Conservation (phyloP, 2,888 invertebrate genomes). For the Oscheius sp. region DNA sequence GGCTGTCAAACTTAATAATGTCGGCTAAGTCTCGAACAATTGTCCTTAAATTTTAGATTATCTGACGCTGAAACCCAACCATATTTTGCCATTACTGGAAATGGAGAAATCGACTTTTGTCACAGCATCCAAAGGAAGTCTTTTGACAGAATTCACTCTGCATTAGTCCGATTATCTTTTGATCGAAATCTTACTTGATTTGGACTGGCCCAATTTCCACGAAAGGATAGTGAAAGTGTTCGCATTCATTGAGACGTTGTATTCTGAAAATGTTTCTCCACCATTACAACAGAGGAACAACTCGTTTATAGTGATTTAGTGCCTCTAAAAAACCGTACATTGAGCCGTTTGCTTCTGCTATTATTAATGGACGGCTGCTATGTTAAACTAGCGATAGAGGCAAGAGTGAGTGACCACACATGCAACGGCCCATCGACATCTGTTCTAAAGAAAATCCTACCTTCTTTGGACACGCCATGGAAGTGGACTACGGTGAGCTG, state of each 20-base stretch:
- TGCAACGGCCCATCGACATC: not conserved
- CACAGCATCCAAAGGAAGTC: not conserved
- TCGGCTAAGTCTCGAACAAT: slow-evolving; percentile 18
- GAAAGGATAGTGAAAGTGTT: slow-evolving; percentile 96
- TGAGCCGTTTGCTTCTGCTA: slow-evolving; percentile 8
- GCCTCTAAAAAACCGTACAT: slow-evolving; percentile 7
- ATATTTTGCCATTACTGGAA: slow-evolving; percentile 35
- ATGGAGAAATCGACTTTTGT: slow-evolving; percentile 18
- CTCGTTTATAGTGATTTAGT: not conserved
- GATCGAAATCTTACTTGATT: not conserved
- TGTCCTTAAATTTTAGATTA: slow-evolving; percentile 4
- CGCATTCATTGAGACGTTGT: slow-evolving; percentile 85
- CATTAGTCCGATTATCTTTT: not conserved
- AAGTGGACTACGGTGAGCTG: slow-evolving; percentile 21
- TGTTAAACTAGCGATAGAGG: slow-evolving; percentile 22
- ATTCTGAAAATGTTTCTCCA: slow-evolving; percentile 33
- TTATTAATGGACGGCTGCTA: slow-evolving; percentile 27
- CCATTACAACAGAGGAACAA: not conserved
- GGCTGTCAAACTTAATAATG: slow-evolving; percentile 58
- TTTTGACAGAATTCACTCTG: slow-evolving; percentile 11
- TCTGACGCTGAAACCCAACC: slow-evolving; percentile 24
- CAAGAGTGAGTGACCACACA: slow-evolving; percentile 23
- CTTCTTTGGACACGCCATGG: slow-evolving; percentile 27
- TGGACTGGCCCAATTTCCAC: slow-evolving; percentile 83
- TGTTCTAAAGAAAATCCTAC: slow-evolving; percentile 1